Base-by-base conservation (phyloP, 35 echinoderm and acorn worm genomes). In the Apostichopus japonicus region DNA sequence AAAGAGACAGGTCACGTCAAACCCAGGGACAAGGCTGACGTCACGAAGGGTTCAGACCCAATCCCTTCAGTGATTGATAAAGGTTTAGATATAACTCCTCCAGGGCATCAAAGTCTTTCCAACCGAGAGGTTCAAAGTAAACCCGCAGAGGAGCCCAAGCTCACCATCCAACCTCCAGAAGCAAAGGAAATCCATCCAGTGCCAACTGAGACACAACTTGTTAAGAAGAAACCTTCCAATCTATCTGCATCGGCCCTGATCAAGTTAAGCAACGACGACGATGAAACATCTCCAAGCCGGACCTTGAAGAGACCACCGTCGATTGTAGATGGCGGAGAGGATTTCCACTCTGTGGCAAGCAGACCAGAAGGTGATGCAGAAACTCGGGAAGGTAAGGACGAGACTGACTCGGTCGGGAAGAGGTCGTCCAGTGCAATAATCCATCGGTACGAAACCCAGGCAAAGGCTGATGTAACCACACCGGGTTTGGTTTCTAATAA, bases 221-320 rank as follows among this genome's bases (percentile, higher is more conserved):
- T 19, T 55, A 53, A 84, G 81, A 89, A 89, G 62, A 89, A 71
- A 63, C 0, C 63, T 89, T 89, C 86, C 10, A 65, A 65, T 89
- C 8, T 89, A 33, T 91, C 90, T 56, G 90, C 90, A 17, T 79
- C 90, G 5, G 90, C 51, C 4, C 25, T 91, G 53, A 91, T 91
- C 52, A 91, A 58, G 24, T 79, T 91, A n/a, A 58, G 13, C 62
- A 89, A 33, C 19, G 86, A 89, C 10, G 59, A 63, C 52, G 73
- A 24, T 56, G 51, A 65, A 52, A 24, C 44, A 23, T 58, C 62
- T 90, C 24, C 55, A 8, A 14, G 62, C 33, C 71, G 72, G n/a
- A 72, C 22, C 22, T 54, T 72, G 23, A 72, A 72, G 33, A 72
- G 86, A 91, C 90, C 90, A 6, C 90, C 90, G 8, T 91, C 53